Conservation (phyloP, 2,113 vertebrate genomes). For the Cynopterus brachyotis region DNA sequence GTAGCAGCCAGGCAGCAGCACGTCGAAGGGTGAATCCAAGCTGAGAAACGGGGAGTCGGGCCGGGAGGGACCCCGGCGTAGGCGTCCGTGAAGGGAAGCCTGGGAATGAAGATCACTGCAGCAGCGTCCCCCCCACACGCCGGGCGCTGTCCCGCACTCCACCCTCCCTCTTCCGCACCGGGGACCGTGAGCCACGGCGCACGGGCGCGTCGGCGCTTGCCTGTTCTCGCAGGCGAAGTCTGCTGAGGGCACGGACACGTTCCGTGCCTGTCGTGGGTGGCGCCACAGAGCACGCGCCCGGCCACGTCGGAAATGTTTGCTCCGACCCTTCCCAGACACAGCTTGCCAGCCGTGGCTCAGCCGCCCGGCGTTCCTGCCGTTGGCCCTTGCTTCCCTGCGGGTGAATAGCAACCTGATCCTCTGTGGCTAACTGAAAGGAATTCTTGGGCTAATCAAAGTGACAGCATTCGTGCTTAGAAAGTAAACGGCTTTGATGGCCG, state of each 20-base stretch:
- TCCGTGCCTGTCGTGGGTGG: not conserved
- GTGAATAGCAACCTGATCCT: not conserved
- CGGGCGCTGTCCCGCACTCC: not conserved
- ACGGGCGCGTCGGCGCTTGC: too few species aligned
- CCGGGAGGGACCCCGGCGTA: not conserved
- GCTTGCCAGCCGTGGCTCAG: not conserved
- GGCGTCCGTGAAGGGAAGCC: not conserved
- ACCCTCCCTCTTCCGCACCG: not conserved
- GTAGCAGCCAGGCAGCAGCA: accelerated
- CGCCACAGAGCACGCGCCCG: not conserved
- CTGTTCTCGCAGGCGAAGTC: too few species aligned
- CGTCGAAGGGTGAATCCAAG: not conserved
- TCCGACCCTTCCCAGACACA: not conserved
- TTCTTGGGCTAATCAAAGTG: not conserved
- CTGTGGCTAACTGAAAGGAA: not conserved
- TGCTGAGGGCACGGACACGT: accelerated
- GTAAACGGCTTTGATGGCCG: not conserved
- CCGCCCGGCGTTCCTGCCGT: not conserved
- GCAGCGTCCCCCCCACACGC: too few species aligned
- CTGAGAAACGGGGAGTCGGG: not conserved
- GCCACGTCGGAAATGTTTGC: not conserved
- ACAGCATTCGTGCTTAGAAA: not conserved
- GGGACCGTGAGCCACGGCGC: too few species aligned
- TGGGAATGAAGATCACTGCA: not conserved
- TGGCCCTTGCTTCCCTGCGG: not conserved